Evolutionary conservation across 2,797 vertebrate genomes (phyloP).

Genomic region (Malacoraja senta): DNA sequence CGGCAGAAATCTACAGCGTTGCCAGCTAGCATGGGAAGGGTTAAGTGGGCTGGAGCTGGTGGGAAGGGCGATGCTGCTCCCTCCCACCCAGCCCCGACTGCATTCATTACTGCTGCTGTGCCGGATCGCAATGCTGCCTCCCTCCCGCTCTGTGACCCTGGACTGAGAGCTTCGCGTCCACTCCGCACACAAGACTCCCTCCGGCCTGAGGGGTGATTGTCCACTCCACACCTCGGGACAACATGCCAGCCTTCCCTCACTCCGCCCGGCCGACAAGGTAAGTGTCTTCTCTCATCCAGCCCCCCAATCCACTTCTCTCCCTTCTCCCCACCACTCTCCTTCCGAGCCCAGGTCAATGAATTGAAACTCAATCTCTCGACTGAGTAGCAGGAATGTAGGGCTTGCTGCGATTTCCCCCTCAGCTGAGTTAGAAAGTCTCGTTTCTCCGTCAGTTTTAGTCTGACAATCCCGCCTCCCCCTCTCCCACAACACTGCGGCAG

Average conservation of each 20-base stretch:
- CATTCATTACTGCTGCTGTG: conserved; percentile 6
- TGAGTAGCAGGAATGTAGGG: neutral
- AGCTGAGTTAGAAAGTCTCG: neutral
- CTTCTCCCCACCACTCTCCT: neutral
- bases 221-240: neutral
- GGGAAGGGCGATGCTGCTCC: neutral
- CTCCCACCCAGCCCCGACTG: conserved; percentile 11
- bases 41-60: neutral
- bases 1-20: neutral
- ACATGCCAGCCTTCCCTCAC: neutral
- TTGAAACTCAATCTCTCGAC: neutral
- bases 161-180: neutral
- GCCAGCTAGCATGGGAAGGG: neutral
- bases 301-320: too few relatives aligned
- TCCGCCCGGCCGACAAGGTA: neutral
- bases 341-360: neutral
- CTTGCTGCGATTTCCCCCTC: neutral
- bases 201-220: neutral
- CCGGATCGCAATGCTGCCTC: neutral
- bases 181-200: neutral
- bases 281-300: neutral
- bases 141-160: too few relatives aligned
- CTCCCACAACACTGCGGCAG: neutral
- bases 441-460: neutral
- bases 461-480: neutral